These are phyloP conservation scores for Desmophyllum pertusum DNA, from an alignment of 92 coral and sea anemone genomes.

Conservation along the genomic window DNA sequence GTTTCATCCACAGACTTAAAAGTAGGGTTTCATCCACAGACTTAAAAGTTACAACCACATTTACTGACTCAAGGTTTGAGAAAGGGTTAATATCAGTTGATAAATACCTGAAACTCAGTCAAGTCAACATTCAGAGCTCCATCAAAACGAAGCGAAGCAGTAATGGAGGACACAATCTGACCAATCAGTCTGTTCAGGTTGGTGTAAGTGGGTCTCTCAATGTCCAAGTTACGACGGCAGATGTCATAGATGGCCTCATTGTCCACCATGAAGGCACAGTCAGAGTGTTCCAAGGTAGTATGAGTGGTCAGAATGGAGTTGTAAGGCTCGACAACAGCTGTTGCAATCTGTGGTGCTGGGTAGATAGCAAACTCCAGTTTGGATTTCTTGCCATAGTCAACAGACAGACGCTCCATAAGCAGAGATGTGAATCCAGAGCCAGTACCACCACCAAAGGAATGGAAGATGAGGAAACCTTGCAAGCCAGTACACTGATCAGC, in stretches of 20 bases:
- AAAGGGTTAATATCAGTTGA: no score
- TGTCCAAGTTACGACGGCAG: conserved; percentile 73
- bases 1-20: no score
- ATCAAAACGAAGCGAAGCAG: conserved; percentile 86
- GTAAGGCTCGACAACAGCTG: conserved; percentile 88
- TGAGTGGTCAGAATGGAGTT: conserved; percentile 92
- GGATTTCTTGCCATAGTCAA: conserved; percentile 94
- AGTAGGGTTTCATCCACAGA: no score
- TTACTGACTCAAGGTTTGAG: no score
- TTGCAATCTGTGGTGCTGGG: conserved; percentile 94
- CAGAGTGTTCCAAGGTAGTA: conserved; percentile 93
- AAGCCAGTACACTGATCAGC: conserved; percentile 96
- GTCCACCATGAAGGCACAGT: conserved; percentile 97
- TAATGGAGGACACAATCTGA: conserved; percentile 69
- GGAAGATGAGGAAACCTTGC: conserved; percentile 95
- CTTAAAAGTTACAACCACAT: no score
- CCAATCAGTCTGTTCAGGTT: conserved; percentile 27
- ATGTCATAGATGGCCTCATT: conserved; percentile 95
- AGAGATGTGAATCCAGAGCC: conserved; percentile 95
- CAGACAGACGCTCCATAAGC: conserved; percentile 93
- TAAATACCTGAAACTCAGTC: conserved; percentile 63
- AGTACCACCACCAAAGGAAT: conserved; percentile 93
- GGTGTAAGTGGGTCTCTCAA: conserved; percentile 22
- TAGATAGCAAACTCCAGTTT: conserved; percentile 87
- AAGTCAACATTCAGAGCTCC: conserved; percentile 85